Base-by-base conservation (phyloP, 2,797 vertebrate species). In the Merluccius polli region DNA sequence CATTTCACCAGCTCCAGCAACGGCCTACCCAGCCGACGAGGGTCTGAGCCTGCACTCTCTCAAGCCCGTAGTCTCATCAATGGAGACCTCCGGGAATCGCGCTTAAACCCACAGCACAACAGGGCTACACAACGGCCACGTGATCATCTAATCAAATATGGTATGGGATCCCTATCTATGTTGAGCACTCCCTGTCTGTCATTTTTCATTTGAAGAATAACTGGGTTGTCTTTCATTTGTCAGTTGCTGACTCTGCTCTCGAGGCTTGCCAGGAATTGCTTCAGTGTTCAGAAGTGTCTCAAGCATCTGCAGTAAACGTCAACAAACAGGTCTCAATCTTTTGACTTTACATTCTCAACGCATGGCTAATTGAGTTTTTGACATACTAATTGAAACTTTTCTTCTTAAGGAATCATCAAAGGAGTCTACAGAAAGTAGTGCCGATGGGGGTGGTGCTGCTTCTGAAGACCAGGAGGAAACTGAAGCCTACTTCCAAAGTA, bases 401-500 rank as follows among this genome's bases (percentile, higher is more conserved):
- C 18, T 16, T 18, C 13, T 30, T 31, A 7, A 68, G 65, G 65
- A 68, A 69, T 71, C 82, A 30, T 38, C 72, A 67, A 73, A 75
- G 30, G 83, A 85, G 35, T 73, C 15, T 2, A 33, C 41, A 18
- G 84, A 81, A 73, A 21, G 79, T 65, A 27, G 32, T 27, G 85
- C 32, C 21, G 86, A 83, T 15, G 81, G 31, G 5, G 73, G 79
- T 48, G 84, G 89, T 29, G 85, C 85, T 0, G 84, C 90, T 35
- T 83, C 77, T 4, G 18, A 35, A 68, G 24, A 35, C 41, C 71
- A 73, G 63, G 73, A 80, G 7, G 82, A 81, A 31, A 79, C 36
- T 0, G 80, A 89, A 29, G 81, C 86, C 48, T 88, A 87, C 77
- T 81, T 89, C 76, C 87, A 85, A 77, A 97, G 95, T 68, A 90